phyloP scores from a whole-genome alignment of 2,113 vertebrate genomes.

The Crotophaga sulcirostris region DNA sequence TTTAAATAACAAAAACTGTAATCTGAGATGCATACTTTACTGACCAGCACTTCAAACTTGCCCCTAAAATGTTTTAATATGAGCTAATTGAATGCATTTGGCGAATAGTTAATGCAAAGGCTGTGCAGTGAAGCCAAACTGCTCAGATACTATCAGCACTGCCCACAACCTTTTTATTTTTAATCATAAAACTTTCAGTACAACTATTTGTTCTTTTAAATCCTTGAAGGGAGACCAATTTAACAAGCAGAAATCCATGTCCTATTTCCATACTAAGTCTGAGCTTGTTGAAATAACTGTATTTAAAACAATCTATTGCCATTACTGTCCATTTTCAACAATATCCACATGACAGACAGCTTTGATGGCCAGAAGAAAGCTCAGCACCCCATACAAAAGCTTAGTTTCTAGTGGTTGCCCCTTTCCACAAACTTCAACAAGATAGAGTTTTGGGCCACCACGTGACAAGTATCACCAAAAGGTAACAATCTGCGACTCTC shows the following conservation, averaged over 20 bases:
- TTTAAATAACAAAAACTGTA: not conserved
- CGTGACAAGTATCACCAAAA: not conserved
- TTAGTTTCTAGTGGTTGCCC: not conserved
- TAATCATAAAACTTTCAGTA: not conserved
- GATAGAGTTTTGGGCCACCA: not conserved
- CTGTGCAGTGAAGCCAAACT: not conserved
- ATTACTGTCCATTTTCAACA: not conserved
- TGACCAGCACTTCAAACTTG: not conserved
- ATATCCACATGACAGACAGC: not conserved
- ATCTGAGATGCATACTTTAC: not conserved
- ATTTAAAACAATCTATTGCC: not conserved
- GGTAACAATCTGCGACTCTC: not conserved
- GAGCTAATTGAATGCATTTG: not conserved
- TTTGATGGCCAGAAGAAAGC: not conserved
- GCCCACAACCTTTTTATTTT: slow-evolving; percentile 21
- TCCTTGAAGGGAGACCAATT: not conserved
- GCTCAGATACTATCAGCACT: slow-evolving; percentile 20
- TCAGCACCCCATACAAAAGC: not conserved
- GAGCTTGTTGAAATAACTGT: not conserved
- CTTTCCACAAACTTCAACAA: not conserved
- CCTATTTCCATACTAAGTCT: not conserved
- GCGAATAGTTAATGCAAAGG: not conserved
- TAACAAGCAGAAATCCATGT: not conserved
- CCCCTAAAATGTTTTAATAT: not conserved
- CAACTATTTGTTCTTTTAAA: not conserved